Percentiles rank a stretch among this genome's conserved stretches.
Conservation (phyloP, 2,797 vertebrate genomes). For the Astyanax mexicanus region DNA sequence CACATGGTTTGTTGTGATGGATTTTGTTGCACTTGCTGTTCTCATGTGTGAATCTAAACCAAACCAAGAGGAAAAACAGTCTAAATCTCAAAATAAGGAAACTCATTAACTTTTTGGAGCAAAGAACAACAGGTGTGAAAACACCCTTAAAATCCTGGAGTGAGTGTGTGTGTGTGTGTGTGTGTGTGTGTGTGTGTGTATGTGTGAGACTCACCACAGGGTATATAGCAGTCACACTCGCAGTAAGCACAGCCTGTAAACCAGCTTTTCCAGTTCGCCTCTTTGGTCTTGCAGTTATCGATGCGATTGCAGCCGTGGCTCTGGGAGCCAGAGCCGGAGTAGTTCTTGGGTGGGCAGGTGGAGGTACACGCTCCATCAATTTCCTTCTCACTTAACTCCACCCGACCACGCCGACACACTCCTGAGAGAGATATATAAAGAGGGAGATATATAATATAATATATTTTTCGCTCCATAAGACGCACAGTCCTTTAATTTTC, state of each 20-base stretch:
- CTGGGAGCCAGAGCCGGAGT: constrained; percentile 65
- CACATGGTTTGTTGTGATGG: too few relatives aligned
- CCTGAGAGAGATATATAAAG: constrained; percentile 64
- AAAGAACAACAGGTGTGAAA: too few relatives aligned
- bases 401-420: constrained; percentile 77
- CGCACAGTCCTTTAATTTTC: too few relatives aligned
- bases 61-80: too few relatives aligned
- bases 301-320: constrained; percentile 77
- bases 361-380: constrained; percentile 78
- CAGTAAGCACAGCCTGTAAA: constrained; percentile 79
- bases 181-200: too few relatives aligned
- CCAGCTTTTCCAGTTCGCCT: constrained; percentile 82
- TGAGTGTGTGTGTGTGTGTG: too few relatives aligned
- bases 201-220: constrained; percentile 73
- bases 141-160: too few relatives aligned
- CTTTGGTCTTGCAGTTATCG: constrained; percentile 80
- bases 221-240: constrained; percentile 82
- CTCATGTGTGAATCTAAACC: too few relatives aligned
- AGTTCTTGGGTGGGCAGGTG: constrained; percentile 75
- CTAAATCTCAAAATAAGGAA: too few relatives aligned
- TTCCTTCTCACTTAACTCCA: constrained; percentile 81
- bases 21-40: too few relatives aligned
- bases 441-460: neutral
- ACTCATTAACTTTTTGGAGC: too few relatives aligned
- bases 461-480: too few relatives aligned